Percentiles rank a stretch among this genome's conserved stretches.
Evolutionary conservation across 2,797 vertebrate genomes (phyloP).

Genomic region (Dromococcyx pavoninus): DNA sequence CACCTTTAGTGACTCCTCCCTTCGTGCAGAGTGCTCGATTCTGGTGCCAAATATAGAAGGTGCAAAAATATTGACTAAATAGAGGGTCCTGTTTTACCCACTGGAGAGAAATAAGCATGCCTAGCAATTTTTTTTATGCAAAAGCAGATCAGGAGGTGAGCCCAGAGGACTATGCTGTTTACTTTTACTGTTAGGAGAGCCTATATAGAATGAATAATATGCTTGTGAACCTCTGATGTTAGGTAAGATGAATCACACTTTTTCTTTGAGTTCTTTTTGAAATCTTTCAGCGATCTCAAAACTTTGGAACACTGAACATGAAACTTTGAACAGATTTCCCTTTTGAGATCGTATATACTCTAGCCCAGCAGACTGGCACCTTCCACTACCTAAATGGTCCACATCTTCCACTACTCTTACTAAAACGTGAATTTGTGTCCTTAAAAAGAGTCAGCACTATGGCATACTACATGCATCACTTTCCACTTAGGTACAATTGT

Average conservation of each 20-base stretch:
- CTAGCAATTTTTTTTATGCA: too few species aligned
- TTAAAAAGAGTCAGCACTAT: not conserved
- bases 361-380: not conserved
- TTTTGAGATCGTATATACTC: not conserved
- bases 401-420: not conserved
- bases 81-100: not conserved
- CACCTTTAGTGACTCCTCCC: not conserved
- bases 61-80: not conserved
- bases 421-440: not conserved
- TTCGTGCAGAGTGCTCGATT: not conserved
- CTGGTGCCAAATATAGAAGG: not conserved
- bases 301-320: not conserved
- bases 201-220: not conserved
- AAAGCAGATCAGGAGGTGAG: not conserved
- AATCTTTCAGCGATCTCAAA: not conserved
- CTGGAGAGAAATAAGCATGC: not conserved
- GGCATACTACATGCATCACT: not conserved
- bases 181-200: not conserved
- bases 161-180: not conserved
- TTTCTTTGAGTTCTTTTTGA: not conserved
- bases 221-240: not conserved
- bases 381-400: not conserved
- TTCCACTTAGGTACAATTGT: not conserved
- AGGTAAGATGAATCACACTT: not conserved
- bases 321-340: not conserved